Base-by-base conservation (phyloP, 2,888 invertebrate genomes). In the Agonopterix subpropinquella region DNA sequence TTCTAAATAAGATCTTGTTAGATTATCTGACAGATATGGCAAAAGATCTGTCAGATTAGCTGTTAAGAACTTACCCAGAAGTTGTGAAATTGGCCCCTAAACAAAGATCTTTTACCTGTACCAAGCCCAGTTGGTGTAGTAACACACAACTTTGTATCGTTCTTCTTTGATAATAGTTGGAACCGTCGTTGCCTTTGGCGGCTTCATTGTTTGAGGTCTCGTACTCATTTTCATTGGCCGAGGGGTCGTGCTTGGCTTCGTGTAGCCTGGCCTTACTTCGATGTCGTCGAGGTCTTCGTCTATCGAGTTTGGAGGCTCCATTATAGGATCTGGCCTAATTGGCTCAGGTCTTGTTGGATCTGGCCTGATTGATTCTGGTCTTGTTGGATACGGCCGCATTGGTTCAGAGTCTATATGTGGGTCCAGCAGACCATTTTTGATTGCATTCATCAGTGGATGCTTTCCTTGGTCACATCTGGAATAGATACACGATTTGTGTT, bases 71-170 rank as follows among this genome's bases (percentile, higher is more conserved):
- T n/a, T n/a, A n/a, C n/a, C n/a, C n/a, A n/a, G n/a, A n/a, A n/a
- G n/a, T n/a, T n/a, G n/a, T n/a, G n/a, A n/a, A n/a, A n/a, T n/a
- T n/a, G n/a, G n/a, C n/a, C n/a, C n/a, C n/a, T n/a, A n/a, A n/a
- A 28, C 42, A 13, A 13, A 13, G 10, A 44, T 28, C 8, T 5
- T 5, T 62, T 74, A 89, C 89, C 89, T 89, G 78, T 97, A 97
- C 96, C 96, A 97, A 28, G 97, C 96, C 97, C 97, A 97, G 70
- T 97, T 97, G 0, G 96, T 96, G 73, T 96, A 97, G 70, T 97
- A 97, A 66, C 97, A 97, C 4, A 97, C 93, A 0, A 96, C 92
- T 85, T 96, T 96, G 65, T 90, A 96, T 50, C 73, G 69, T 55
- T 83, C 82, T 53, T 80, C 76, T 49, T 68, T 66, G 45, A 70